Base-by-base conservation (phyloP, 2,797 vertebrate genomes). In the Mus minutoides region DNA sequence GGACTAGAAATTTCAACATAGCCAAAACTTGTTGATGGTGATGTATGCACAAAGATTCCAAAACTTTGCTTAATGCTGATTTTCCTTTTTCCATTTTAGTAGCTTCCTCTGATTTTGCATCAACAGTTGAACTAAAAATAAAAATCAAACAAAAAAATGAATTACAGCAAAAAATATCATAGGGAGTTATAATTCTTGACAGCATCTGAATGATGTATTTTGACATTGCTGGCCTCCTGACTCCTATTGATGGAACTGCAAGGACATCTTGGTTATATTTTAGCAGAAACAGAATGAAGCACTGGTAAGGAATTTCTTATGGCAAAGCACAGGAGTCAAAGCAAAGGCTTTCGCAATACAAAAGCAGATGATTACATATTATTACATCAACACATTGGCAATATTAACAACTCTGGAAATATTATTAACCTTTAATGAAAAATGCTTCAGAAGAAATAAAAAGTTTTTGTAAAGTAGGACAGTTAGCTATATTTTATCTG, bases 21-120 rank as follows among this genome's bases (percentile, higher is more conserved):
- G 99, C 98, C 98, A 99, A 98, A 97, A 99, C 98, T 98, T 99
- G 99, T 96, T 99, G 99, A 98, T 98, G 98, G 98, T 99, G 99
- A 98, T 99, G 99, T 92, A 98, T 98, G 98, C 99, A 99, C 97
- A 99, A 98, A 85, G 99, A 99, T 97, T 98, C 98, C 97, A 99
- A 98, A 98, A 99, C 99, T 97, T 98, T 99, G 98, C 98, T 99
- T 99, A 99, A 98, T 97, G 98, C 97, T 97, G 98, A 98, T 98
- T 98, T 98, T 99, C 96, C 98, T 98, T 98, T 98, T 98, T 98
- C 98, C 97, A 98, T 98, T 98, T 98, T 99, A 98, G 98, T 96
- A 98, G 98, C 98, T 98, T 99, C 98, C 98, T 98, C 98, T 98
- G 98, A 98, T 97, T 98, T 99, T 98, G 98, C 98, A 98, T 98